Evolutionary conservation across 2,113 vertebrate genomes (phyloP), one percentile per base, ranked within the genome.

Genomic region (Pygoscelis antarcticus): DNA sequence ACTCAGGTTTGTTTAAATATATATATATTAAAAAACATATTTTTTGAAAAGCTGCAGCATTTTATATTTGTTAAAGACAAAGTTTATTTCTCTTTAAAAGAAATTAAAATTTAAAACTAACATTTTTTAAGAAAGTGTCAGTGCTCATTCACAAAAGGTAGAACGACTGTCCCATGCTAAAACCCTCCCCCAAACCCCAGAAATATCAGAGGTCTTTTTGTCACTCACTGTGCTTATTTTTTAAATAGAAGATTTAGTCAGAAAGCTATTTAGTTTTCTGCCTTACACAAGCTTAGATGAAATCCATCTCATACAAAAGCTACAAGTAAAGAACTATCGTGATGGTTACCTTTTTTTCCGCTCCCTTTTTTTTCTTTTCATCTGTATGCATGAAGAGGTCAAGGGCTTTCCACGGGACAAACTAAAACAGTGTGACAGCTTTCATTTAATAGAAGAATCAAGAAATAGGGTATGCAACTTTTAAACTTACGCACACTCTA

Each of bases 341-440:
- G 19, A 25, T 25, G 5, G 10, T 21, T 70, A 30, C 3, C 2
- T 26, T 52, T 54, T 42, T 46, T 12, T 1, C 4, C 1, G 3
- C 1, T 10, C 3, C 11, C 17, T 4, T 1, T 9, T 27, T 17
- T 32, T 32, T 20, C 42, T 15, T 36, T 27, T 11, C 5, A 55
- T 40, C 22, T 55, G 3, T 40, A 14, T 52, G 12, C 6, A 18
- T 32, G 16, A 81, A 65, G 7, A 74, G 4, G 6, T 32, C 44
- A 87, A 65, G 25, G 10, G 10, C 61, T 78, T 87, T 82, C 12
- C 30, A 38, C 22, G 12, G 10, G 19, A 54, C 5, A 79, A 70
- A 71, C 8, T 58, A 42, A 51, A 72, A 36, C 5, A 54, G 19
- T 16, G 9, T 47, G 61, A 46, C 7, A 40, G 16, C 7, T 69